Percentiles rank a stretch among this genome's conserved stretches.
Conservation (phyloP, 2,113 vertebrate species). For the Cisticola juncidis region DNA sequence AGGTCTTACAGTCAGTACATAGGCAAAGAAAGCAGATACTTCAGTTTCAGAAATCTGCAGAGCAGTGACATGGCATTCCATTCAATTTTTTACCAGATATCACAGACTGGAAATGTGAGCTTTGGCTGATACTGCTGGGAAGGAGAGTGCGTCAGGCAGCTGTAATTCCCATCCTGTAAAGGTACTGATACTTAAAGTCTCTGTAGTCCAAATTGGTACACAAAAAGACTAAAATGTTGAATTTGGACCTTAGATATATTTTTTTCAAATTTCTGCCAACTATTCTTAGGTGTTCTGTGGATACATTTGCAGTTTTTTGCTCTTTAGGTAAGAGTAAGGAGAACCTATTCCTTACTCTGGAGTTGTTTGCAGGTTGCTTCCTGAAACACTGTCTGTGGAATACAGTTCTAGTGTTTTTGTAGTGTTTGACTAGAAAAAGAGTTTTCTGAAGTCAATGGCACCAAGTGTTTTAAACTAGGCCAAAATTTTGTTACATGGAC, state of each 20-base stretch:
- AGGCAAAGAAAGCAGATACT: background rate
- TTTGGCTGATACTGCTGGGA: slow-evolving; percentile 66
- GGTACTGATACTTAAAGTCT: slow-evolving; percentile 64
- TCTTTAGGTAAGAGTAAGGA: background rate
- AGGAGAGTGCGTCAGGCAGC: slow-evolving; percentile 65
- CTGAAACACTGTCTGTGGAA: background rate
- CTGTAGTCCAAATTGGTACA: slow-evolving; percentile 55
- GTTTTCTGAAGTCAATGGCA: background rate
- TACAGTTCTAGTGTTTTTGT: background rate
- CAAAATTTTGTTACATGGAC: background rate
- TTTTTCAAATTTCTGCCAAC: background rate
- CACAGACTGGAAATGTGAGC: slow-evolving; percentile 67
- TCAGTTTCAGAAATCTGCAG: slow-evolving; percentile 45
- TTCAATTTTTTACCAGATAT: slow-evolving; percentile 71
- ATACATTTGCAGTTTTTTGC: background rate
- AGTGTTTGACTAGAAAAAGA: background rate
- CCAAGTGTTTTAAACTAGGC: background rate
- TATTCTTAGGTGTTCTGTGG: background rate
- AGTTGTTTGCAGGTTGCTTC: background rate
- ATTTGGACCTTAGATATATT: slow-evolving; percentile 8
- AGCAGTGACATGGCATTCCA: slow-evolving; percentile 65
- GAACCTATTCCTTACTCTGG: background rate
- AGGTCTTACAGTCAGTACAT: background rate
- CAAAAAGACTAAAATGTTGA: background rate
- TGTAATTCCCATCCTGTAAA: slow-evolving; percentile 61